Base-by-base conservation (phyloP, 2,888 invertebrate genomes). In the Watsonalla cultraria region DNA sequence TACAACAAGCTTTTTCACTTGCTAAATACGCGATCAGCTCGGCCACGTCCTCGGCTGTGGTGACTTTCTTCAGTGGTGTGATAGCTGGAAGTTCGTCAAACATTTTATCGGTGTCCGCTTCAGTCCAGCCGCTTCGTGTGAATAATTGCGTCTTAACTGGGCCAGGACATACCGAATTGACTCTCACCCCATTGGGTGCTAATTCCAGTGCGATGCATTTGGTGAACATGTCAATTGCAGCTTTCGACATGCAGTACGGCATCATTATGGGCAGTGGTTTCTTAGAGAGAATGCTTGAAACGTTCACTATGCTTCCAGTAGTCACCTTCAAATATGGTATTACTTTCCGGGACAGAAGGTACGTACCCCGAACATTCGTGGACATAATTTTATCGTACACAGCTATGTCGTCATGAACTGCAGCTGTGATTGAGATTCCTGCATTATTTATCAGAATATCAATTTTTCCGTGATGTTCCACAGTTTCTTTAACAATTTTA, bases 221-320 rank as follows among this genome's bases (percentile, higher is more conserved):
- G 0, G 84, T 86, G 6, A 85, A 80, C 76, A 82, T 82, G 53
- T 88, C 86, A 2, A 86, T 59, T 2, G 82, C 86, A 1, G 86
- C 84, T 67, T 88, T 88, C 0, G 85, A 82, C 76, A 87, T 84
- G 58, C 82, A 83, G 58, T 88, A 87, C 0, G 83, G 73, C 24
- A 74, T 70, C 74, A 83, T 74, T 11, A 68, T 54, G 0, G 80
- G 68, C 15, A 80, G 51, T 0, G 86, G 76, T 54, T 74, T 76
- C 2, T 61, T 70, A 9, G 84, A 76, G 6, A 82, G 54, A 39
- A 85, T 65, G 59, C 87, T 85, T 1, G 87, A 87, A 39, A 87
- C 60, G 45, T 84, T 86, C 8, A 87, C 74, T 47, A 87, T 73
- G 57, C 80, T 85, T 6, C 87, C 87, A 66, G 77, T 80, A 5